Base-by-base conservation (phyloP, 2,888 invertebrate species). In the Agriopis aurantiaria region DNA sequence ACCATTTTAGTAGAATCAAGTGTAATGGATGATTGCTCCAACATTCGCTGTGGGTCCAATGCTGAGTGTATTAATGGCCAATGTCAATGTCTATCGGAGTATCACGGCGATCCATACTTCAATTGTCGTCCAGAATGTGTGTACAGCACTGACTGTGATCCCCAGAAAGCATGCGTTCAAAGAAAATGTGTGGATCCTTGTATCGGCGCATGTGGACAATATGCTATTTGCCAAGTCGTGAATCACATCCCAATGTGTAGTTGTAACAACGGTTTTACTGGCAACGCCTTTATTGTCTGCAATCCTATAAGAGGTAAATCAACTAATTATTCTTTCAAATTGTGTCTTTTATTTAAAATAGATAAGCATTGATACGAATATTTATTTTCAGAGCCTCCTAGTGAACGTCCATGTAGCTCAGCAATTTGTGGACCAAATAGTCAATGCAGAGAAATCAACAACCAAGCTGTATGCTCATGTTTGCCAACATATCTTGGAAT, bases 91-190 rank as follows among this genome's bases (percentile, higher is more conserved):
- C 89, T 96, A 71, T 92, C 95, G 1, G 97, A 97, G 82, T 97
- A 96, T 85, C 95, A 95, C 73, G 97, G 97, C 12, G 96, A 97
- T 86, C 97, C 97, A 17, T 96, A 96, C 82, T 92, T 95, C 65
- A 96, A 96, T 68, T 97, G 97, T 82, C 95, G 97, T 68, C 97
- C 97, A 0, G 97, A 97, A 90, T 97, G 97, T 88, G 95, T 97
- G 23, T 95, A 96, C 62, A 97, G 97, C 85, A 95, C 96, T 2
- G 97, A 97, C 76, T 97, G 97, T 84, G 90, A 96, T 0, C 88
- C 95, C 70, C 92, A 95, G 78, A 96, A 95, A 80, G 96, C 97
- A 62, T 98, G 98, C 84, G 93, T 97, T 48, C 95, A 96, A 83
- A 96, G 96, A 81, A 97, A 97, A 90, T 97, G 97, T 85, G 86